phyloP scores from a whole-genome alignment of 2,888 invertebrate genomes.

The Dynastes hyllus region DNA sequence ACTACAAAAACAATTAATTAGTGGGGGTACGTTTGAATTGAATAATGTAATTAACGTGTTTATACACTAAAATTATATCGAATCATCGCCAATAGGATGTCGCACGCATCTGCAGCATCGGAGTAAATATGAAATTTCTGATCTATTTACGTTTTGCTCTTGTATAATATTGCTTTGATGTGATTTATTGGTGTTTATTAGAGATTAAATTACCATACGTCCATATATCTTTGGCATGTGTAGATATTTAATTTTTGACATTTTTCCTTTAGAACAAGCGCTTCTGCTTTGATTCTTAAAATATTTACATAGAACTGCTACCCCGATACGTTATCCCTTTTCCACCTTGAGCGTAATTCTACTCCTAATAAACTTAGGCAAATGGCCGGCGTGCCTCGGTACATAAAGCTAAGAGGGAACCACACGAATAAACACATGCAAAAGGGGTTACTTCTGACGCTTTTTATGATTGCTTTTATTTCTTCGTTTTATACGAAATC shows the following conservation, averaged over 20 bases:
- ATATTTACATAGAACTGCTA: slow-evolving; percentile 2
- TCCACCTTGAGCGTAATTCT: slow-evolving; percentile 15
- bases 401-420: slow-evolving; percentile 26
- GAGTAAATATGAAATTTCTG: not conserved
- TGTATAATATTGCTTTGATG: not conserved
- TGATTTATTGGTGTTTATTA: not conserved
- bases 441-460: slow-evolving; percentile 34
- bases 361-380: slow-evolving; percentile 41
- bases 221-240: not conserved
- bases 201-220: not conserved
- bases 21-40: slow-evolving; percentile 25
- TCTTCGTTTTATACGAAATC: slow-evolving; percentile 45
- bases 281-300: not conserved
- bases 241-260: too few species aligned
- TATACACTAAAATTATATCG: slow-evolving; percentile 24
- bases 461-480: slow-evolving; percentile 45
- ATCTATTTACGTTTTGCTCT: not conserved
- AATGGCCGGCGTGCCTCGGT: slow-evolving; percentile 5
- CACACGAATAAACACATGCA: slow-evolving; percentile 40
- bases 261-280: not conserved
- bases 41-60: slow-evolving; percentile 32
- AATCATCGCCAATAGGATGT: not conserved
- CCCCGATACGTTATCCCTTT: slow-evolving; percentile 3
- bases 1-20: slow-evolving; percentile 39
- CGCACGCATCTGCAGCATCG: not conserved